Conservation (phyloP, 2,888 invertebrate species). For the Diadegma fenestrale region DNA sequence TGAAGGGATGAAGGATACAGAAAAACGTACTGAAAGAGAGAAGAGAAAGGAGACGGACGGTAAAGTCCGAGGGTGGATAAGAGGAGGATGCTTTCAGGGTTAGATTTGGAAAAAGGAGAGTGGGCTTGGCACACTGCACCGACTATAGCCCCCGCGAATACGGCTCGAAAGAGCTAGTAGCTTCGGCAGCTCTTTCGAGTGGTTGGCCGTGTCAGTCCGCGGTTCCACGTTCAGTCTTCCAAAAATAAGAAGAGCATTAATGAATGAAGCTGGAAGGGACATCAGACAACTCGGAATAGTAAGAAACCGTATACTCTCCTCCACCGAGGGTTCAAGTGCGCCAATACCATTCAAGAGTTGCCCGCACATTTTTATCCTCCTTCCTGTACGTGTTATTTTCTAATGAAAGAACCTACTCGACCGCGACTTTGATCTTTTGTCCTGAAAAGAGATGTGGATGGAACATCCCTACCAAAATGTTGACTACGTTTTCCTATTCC, state of each 20-base stretch:
- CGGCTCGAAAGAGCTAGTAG: conserved; percentile 70
- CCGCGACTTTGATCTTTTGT: conserved; percentile 78
- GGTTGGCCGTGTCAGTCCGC: conserved; percentile 71
- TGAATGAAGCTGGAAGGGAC: conserved; percentile 78
- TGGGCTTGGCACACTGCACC: conserved; percentile 59
- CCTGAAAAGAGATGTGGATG: conserved; percentile 24
- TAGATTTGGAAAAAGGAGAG: conserved; percentile 64
- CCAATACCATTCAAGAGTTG: conserved; percentile 56
- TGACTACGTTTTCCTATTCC: background rate
- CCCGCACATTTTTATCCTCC: conserved; percentile 15
- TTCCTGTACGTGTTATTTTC: conserved; percentile 48
- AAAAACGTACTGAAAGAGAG: conserved; percentile 37
- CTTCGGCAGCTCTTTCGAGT: conserved; percentile 66
- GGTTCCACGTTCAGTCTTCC: conserved; percentile 73
- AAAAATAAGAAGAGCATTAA: conserved; percentile 82
- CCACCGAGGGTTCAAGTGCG: conserved; percentile 28
- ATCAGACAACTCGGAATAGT: conserved; percentile 54
- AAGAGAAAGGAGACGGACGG: conserved; percentile 49
- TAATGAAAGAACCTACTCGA: conserved; percentile 79
- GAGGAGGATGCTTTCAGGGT: conserved; percentile 63
- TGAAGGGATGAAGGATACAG: conserved; percentile 59
- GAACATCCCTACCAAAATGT: background rate
- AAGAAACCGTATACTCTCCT: conserved; percentile 43
- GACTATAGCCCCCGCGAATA: conserved; percentile 63
- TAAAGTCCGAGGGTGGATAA: conserved; percentile 33